Evolutionary conservation across 2,113 vertebrate species (phyloP).

Genomic region (Corvus moneduloides): DNA sequence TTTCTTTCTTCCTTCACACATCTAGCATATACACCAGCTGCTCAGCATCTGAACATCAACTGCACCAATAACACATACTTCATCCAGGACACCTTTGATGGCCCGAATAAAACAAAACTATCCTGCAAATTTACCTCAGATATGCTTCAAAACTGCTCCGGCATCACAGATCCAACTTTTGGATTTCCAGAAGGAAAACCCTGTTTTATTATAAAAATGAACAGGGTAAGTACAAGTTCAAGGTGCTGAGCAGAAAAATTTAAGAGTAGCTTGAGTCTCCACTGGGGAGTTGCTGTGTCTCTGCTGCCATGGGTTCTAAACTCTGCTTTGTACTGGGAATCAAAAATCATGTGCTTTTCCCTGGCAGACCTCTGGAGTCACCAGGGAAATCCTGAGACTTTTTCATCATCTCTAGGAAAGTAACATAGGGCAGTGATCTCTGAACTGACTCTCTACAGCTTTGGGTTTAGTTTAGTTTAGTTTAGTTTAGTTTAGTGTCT

Average conservation of each 20-base stretch:
- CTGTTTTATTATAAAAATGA: conserved; percentile 91
- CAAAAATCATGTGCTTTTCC: neutral
- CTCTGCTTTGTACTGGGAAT: neutral
- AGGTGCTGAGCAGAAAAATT: neutral
- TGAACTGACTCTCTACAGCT: neutral
- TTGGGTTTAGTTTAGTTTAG: neutral
- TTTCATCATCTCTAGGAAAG: neutral
- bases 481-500: neutral
- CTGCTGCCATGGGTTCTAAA: neutral
- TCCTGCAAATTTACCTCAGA: conserved; percentile 82
- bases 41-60: conserved; percentile 70
- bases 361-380: neutral
- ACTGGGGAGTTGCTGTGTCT: neutral
- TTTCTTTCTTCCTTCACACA: neutral
- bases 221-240: conserved; percentile 76
- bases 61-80: conserved; percentile 78
- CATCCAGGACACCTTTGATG: conserved; percentile 74
- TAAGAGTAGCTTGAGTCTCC: neutral
- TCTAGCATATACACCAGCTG: conserved; percentile 80
- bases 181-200: conserved; percentile 84
- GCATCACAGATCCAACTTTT: conserved; percentile 77
- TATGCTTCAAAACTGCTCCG: conserved; percentile 84
- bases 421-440: rapidly evolving
- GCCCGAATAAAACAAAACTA: conserved; percentile 79
- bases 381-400: neutral